Conservation (phyloP, 2,888 invertebrate species). For the Plebejus anna region DNA sequence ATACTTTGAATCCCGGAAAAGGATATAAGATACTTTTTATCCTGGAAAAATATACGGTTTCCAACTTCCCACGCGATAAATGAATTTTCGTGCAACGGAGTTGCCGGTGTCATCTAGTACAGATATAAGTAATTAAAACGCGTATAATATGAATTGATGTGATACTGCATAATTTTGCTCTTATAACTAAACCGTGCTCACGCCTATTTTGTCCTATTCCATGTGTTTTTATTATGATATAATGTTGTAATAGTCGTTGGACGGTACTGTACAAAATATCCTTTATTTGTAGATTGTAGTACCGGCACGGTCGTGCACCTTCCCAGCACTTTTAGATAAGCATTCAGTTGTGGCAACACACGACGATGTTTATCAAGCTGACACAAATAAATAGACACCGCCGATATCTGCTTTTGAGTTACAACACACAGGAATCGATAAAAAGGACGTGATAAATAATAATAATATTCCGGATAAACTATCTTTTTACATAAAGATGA, state of each 20-base stretch:
- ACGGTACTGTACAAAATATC: not conserved
- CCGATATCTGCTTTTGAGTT: conserved; percentile 18
- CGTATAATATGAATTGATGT: no score
- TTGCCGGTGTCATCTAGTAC: no score
- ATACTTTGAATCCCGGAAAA: no score
- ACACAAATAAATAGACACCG: conserved; percentile 13
- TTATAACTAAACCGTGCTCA: no score
- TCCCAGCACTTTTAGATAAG: conserved; percentile 14
- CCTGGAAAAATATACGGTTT: no score
- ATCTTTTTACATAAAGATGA: not conserved
- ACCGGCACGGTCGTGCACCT: conserved; percentile 1
- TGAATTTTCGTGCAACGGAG: no score
- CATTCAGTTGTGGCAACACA: conserved; percentile 18
- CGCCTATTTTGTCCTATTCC: not conserved
- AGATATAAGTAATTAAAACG: no score
- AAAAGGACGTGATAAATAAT: conserved; percentile 7
- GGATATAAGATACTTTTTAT: no score
- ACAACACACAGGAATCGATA: not conserved
- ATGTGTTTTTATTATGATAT: not conserved
- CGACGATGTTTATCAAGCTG: conserved; percentile 20
- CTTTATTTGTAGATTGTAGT: not conserved
- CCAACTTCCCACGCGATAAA: no score
- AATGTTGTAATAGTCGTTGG: not conserved
- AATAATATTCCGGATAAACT: not conserved
- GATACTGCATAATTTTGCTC: no score